Conservation (phyloP, 2,797 vertebrate genomes). For the Lepilemur ruficaudatus region DNA sequence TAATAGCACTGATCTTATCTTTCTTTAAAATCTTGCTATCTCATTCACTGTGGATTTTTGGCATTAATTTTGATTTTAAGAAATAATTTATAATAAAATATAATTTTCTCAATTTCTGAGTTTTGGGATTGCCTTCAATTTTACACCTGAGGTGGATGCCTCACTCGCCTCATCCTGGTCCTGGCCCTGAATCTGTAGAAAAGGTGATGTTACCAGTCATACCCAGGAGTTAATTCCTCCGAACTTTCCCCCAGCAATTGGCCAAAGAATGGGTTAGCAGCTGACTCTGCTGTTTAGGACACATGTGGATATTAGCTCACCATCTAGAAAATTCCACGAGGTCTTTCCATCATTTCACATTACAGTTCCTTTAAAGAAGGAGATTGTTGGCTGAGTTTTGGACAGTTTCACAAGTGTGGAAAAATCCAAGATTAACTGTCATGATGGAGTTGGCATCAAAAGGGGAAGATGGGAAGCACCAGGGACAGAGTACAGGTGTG, state of each 20-base stretch:
- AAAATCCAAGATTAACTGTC: background rate
- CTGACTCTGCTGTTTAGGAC: background rate
- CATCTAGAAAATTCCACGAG: background rate
- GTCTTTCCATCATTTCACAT: background rate
- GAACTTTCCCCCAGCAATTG: background rate
- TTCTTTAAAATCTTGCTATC: background rate
- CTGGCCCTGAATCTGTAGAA: background rate
- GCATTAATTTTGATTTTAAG: background rate
- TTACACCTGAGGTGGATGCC: background rate
- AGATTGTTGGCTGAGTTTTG: background rate
- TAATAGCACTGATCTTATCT: background rate
- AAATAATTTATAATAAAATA: background rate
- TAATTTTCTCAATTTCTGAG: background rate
- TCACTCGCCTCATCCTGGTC: background rate
- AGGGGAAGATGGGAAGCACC: background rate
- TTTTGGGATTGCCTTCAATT: background rate
- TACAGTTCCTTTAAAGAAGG: background rate
- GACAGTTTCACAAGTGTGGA: background rate
- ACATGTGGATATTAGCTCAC: background rate
- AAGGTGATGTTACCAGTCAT: background rate
- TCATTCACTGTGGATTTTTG: background rate
- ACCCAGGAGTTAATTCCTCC: background rate
- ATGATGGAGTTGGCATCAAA: background rate
- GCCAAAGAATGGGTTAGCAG: background rate
- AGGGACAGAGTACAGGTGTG: accelerated